Evolutionary conservation across 1,140 invertebrate species (phyloP).

Genomic region (Batillaria attramentaria): DNA sequence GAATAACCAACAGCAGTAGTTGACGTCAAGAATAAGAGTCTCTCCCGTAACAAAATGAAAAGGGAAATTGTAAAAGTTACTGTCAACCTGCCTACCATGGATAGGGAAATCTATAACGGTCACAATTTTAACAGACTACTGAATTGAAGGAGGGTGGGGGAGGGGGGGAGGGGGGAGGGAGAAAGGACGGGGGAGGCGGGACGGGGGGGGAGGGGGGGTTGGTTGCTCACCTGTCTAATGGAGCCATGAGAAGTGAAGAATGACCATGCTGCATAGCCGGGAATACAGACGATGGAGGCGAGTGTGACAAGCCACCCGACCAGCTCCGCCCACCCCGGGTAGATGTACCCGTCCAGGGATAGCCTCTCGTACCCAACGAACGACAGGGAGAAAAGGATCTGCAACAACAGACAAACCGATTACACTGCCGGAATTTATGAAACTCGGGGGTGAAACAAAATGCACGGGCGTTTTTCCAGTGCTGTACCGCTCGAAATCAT

Average conservation of each 20-base stretch:
- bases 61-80: neutral
- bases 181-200: no score
- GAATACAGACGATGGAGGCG: slow-evolving; percentile 77
- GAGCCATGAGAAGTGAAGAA: slow-evolving; percentile 69
- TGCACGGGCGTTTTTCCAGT: neutral
- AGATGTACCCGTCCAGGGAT: slow-evolving; percentile 67
- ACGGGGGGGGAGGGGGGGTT: no score
- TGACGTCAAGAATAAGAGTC: no score
- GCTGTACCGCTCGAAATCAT: no score
- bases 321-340: slow-evolving; percentile 77
- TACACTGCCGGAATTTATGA: neutral
- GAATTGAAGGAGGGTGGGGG: neutral
- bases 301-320: slow-evolving; percentile 78
- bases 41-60: neutral
- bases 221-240: slow-evolving; percentile 50
- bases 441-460: neutral
- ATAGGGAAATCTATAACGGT: neutral
- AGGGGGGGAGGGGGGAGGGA: no score
- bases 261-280: slow-evolving; percentile 75
- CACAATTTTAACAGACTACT: neutral
- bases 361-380: slow-evolving; percentile 48
- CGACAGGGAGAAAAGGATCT: slow-evolving; percentile 55
- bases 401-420: slow-evolving; percentile 26
- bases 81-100: neutral
- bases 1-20: no score